Base-by-base conservation (phyloP, 35 echinoderm and acorn worm species). In the Apostichopus californicus region DNA sequence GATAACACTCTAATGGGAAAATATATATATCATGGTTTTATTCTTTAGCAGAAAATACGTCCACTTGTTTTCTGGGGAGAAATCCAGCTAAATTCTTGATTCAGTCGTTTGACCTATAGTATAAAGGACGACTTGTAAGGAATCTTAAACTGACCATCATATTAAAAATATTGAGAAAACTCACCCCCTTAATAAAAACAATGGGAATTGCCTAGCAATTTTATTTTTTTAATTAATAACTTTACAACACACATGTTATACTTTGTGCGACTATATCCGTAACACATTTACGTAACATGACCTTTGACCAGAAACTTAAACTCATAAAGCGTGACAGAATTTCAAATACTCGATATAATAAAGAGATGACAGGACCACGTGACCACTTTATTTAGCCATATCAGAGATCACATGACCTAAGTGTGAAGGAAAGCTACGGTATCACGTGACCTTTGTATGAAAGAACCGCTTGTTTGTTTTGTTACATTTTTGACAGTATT, bases 391-490 rank as follows among this genome's bases (percentile, higher is more conserved):
- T 75, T 75, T 18, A 75, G 17, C 17, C 3, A 75, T 75, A 61
- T 12, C 8, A 75, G 71, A 75, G 71, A 75, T 75, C 11, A 68
- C 64, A 68, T 68, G 64, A 68, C 64, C 64, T 68, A 18, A 68
- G 64, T 14, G 11, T 12, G 28, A 11, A 80, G 78, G 52, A 1
- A 25, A 53, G 14, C 8, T 13, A 9, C 34, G 20, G 22, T 3
- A 26, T 80, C 80, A 83, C 15, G 52, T 83, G 80, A 83, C 80
- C 52, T 13, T 57, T 3, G 71, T 20, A n/a, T 83, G 80, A 57
- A 83, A 54, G 56, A 83, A 11, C 52, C 20, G 20, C 13, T 56
- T 83, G 80, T 83, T 83, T 83, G 80, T 83, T 83, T 58, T 57
- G 80, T 20, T 55, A 46, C 11, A 83, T 18, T 21, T 14, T 55